Base-by-base conservation (phyloP, 2,797 vertebrate species). In the Coendou prehensilis region DNA sequence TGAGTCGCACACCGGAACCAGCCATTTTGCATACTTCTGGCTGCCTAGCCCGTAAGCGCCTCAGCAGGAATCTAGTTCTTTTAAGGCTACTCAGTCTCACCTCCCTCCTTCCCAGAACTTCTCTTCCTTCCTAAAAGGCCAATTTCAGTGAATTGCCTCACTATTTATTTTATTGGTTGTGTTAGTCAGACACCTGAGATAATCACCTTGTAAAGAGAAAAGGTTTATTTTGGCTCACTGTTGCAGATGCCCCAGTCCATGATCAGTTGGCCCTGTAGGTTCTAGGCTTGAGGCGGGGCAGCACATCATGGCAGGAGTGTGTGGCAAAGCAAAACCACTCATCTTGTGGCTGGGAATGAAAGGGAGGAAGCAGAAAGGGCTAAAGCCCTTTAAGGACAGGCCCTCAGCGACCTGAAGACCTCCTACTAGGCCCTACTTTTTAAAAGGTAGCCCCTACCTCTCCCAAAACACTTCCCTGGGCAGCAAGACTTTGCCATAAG, bases 11-110 rank as follows among this genome's bases (percentile, higher is more conserved):
- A 73, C 30, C 2, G 23, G 30, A 10, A 9, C 2, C 61, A 14
- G 63, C 41, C 64, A 22, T 57, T 37, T 47, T 33, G 28, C 8
- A 22, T 28, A 92, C 57, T 80, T 88, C 78, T 52, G 5, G 37
- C 73, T 50, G 11, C 6, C 50, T 13, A 56, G 26, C 30, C 61
- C n/a, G 28, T 5, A 41, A 73, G 64, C 23, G 52, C 15, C 61
- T 84, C 52, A 30, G 93, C 6, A 13, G 69, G n/a, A 30, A 56
- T 37, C 67, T 56, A 88, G 23, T n/a, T 88, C 59, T 93, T 95
- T 88, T 73, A n/a, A 78, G 94, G 69, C 28, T 15, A 84, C 18
- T 85, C 54, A 63, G 59, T 94, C 79, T 79, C 67, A 81, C 28
- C 26, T 28, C 6, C 56, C 57, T 37, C 2, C 67, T 95, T 75